Evolutionary conservation across 2,113 vertebrate genomes (phyloP).

Genomic region (Cheilinus undulatus): DNA sequence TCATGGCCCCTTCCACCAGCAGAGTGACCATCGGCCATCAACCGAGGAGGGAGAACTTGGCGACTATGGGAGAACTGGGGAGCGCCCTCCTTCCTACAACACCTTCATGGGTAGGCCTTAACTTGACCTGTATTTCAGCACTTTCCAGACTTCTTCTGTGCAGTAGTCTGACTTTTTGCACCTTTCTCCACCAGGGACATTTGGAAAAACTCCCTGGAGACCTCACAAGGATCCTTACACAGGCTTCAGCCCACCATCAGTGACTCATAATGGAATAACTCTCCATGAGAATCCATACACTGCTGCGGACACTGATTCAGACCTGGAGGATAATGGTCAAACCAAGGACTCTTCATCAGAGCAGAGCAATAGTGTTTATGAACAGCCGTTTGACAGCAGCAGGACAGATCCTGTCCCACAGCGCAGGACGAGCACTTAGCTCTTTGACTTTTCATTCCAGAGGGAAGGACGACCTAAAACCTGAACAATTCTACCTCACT

Average conservation of each 20-base stretch:
- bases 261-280: conserved; percentile 68
- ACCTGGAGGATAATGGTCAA: conserved; percentile 76
- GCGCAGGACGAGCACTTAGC: conserved; percentile 85
- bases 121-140: background rate
- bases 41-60: conserved; percentile 70
- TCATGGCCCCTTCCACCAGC: conserved; percentile 66
- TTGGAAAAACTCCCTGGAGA: conserved; percentile 93
- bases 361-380: conserved; percentile 74
- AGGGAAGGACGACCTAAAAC: conserved; percentile 76
- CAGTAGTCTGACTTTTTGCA: too few relatives aligned
- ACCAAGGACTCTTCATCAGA: conserved; percentile 77
- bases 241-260: conserved; percentile 55
- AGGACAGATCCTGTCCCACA: conserved; percentile 84
- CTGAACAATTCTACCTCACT: conserved; percentile 90
- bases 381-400: conserved; percentile 82
- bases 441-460: conserved; percentile 43
- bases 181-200: conserved; percentile 87
- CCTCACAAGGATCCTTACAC: conserved; percentile 83
- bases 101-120: conserved; percentile 90
- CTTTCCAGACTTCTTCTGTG: accelerated
- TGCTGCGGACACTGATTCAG: conserved; percentile 81
- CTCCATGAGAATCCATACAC: conserved; percentile 80
- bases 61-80: conserved; percentile 78
- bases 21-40: conserved; percentile 73
- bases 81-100: conserved; percentile 71